These are phyloP conservation scores for Esox lucius DNA, from an alignment of 2,797 vertebrate species.

Conservation along the genomic window DNA sequence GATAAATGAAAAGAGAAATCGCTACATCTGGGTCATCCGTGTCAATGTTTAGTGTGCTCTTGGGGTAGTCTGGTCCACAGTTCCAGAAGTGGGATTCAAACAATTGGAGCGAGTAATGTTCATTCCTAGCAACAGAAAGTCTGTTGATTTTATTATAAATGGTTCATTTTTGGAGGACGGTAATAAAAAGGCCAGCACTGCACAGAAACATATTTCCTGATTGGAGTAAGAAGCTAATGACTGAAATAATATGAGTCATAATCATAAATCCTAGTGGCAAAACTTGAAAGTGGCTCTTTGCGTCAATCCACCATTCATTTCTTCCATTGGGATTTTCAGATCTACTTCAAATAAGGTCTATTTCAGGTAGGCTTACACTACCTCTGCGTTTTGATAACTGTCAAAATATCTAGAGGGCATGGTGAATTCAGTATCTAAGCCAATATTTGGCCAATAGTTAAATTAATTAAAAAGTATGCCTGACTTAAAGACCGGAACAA, in stretches of 20 bases:
- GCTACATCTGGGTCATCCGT: neutral
- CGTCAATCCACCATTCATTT: neutral
- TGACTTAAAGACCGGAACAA: too few species aligned
- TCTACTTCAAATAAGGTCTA: too few species aligned
- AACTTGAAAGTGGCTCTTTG: neutral
- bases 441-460: too few species aligned
- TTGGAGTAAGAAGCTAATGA: neutral
- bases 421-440: too few species aligned
- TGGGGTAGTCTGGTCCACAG: neutral
- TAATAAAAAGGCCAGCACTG: conserved; percentile 20
- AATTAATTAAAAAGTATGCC: too few species aligned
- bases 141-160: conserved; percentile 35
- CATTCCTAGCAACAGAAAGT: neutral
- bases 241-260: too few species aligned
- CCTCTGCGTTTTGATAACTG: too few species aligned
- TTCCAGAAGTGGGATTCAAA: neutral
- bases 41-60: neutral
- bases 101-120: neutral
- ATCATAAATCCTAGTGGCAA: too few species aligned
- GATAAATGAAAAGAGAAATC: neutral
- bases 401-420: too few species aligned
- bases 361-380: too few species aligned
- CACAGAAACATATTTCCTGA: neutral
- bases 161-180: conserved; percentile 27
- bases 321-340: too few species aligned